Base-by-base conservation (phyloP, 1,140 invertebrate species). In the Rhysida immarginata region DNA sequence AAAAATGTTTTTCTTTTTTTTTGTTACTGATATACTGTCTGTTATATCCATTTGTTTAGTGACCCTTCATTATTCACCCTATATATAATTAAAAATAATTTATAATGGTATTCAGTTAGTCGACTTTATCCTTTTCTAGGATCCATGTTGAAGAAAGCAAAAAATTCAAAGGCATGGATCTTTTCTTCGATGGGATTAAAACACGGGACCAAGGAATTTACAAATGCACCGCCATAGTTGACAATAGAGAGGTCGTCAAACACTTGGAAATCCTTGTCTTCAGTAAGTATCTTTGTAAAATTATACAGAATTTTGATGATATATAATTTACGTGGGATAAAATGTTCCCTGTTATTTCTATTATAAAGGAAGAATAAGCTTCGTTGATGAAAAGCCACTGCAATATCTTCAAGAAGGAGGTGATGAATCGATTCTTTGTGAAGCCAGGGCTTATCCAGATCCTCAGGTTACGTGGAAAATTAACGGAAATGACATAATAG, bases 401-500 rank as follows among this genome's bases (percentile, higher is more conserved):
- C 69, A 73, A 58, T 70, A 66, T 50, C 74, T 71, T 2, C 67
- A 70, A 46, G 75, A 77, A 60, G 69, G 69, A 24, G 59, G 65
- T 24, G 68, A 73, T 48, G 71, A 68, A 2, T 66, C 66, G 50
- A 68, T 77, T 2, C 61, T 62, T 18, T 77, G 76, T 57, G 68
- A 71, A 56, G 74, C 74, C 18, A 68, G 67, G 51, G 74, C 74
- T 23, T 74, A 77, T 62, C 75, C 75, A 8, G 60, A 65, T 18
- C 74, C 75, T 27, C 71, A 64, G 43, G 63, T 77, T 20, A 68
- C 69, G 35, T 77, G 68, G 68, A 52, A 58, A 59, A 59, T 55
- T 13, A 62, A 59, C n/a, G 57, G 56, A 2, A 63, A 61, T 54
- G 41, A 61, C 69, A 64, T 70, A 72, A 56, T 64, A 66, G 49